These are phyloP conservation scores for Eupithecia pulchellata DNA, from an alignment of 2,888 invertebrate genomes.

Conservation along the genomic window DNA sequence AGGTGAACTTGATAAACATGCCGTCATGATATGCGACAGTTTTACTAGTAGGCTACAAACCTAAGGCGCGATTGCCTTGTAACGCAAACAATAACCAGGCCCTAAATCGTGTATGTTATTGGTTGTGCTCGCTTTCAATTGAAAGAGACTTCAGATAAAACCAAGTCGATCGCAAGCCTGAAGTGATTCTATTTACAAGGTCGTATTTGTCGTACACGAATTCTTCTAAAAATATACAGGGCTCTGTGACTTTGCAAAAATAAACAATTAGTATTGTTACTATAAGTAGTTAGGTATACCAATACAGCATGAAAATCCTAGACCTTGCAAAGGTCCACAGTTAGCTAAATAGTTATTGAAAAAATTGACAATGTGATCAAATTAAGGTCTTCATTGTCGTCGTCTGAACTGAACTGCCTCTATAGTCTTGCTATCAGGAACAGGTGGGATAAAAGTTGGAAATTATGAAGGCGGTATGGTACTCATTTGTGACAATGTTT, in stretches of 20 bases:
- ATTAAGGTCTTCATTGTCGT: not conserved
- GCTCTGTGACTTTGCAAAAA: not conserved
- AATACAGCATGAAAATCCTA: not conserved
- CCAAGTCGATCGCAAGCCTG: not conserved
- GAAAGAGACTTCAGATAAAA: not conserved
- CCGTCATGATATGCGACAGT: slow-evolving; percentile 10
- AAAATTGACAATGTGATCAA: not conserved
- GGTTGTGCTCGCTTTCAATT: not conserved
- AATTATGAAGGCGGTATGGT: not conserved
- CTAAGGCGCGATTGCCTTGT: not conserved
- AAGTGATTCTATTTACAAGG: slow-evolving; percentile 1
- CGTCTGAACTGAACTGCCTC: not conserved
- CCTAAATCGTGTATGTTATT: not conserved
- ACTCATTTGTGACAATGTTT: slow-evolving; percentile 3
- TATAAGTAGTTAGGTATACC: not conserved
- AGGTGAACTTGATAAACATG: slow-evolving; percentile 17
- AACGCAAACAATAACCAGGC: not conserved
- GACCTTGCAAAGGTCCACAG: not conserved
- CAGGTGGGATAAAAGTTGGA: not conserved
- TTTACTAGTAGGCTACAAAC: not conserved
- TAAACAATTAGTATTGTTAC: not conserved
- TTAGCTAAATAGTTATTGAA: not conserved
- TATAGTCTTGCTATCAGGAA: not conserved
- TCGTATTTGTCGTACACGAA: not conserved
- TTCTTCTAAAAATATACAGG: not conserved